Percentiles rank a stretch among this genome's conserved stretches.
Conservation (phyloP, 2,113 vertebrate species). For the Protomyctophum bolini region DNA sequence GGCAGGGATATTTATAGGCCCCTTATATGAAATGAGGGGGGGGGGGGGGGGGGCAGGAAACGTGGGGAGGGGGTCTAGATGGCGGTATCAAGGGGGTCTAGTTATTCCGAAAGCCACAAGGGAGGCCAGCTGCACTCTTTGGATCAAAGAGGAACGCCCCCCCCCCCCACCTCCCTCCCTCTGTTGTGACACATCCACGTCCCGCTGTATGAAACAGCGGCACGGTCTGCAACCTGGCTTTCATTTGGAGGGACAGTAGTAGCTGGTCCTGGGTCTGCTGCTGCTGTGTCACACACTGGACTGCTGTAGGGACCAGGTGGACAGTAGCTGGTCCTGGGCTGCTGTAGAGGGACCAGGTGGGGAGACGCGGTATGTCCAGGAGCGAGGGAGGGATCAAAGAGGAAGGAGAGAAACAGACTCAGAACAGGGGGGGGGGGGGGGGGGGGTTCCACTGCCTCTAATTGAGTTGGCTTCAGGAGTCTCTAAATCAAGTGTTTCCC, state of each 20-base stretch:
- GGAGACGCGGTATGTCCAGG: slow-evolving; percentile 10
- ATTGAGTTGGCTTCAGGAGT: slow-evolving; percentile 61
- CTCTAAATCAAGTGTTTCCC: slow-evolving; percentile 46
- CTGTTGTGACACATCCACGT: slow-evolving; percentile 52
- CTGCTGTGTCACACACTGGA: neutral
- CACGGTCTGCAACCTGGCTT: slow-evolving; percentile 51
- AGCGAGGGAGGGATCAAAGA: slow-evolving; percentile 26
- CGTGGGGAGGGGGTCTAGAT: slow-evolving; percentile 43
- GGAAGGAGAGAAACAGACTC: slow-evolving; percentile 4
- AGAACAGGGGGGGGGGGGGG: slow-evolving; percentile 41
- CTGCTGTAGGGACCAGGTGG: slow-evolving; percentile 14
- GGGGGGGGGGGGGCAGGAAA: slow-evolving; percentile 65
- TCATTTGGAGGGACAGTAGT: slow-evolving; percentile 37
- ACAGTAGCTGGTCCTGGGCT: slow-evolving; percentile 11
- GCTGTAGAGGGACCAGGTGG: slow-evolving; percentile 29
- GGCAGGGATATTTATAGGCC: slow-evolving; percentile 69
- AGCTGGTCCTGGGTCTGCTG: neutral
- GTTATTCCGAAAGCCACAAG: slow-evolving; percentile 73
- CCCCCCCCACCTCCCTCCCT: slow-evolving; percentile 44
- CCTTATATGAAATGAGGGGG: slow-evolving; percentile 66
- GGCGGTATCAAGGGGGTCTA: slow-evolving; percentile 54
- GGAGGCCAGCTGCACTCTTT: slow-evolving; percentile 69
- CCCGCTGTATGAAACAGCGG: slow-evolving; percentile 53
- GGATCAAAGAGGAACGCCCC: slow-evolving; percentile 68
- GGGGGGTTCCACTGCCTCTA: slow-evolving; percentile 46